Percentiles rank a stretch among this genome's conserved stretches.
These are phyloP conservation scores for Solenodon paradoxus DNA, from an alignment of 2,113 vertebrate species.

Conservation along the genomic window DNA sequence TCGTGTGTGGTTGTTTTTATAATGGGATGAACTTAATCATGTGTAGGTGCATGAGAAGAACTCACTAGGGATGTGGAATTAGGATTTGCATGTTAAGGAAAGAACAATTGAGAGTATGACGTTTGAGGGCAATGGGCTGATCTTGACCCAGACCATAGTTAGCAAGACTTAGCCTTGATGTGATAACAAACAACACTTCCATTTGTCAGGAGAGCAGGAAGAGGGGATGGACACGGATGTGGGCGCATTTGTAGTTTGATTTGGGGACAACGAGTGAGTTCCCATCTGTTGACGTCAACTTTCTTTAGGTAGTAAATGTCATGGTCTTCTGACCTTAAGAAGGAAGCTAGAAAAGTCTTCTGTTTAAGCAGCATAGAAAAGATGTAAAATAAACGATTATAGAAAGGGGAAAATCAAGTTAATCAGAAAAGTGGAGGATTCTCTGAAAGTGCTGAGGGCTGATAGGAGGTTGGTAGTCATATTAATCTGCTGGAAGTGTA, in stretches of 20 bases:
- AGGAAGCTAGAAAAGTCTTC: not conserved
- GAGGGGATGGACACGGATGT: not conserved
- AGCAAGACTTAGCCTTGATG: not conserved
- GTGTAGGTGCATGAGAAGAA: not conserved
- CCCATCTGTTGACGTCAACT: not conserved
- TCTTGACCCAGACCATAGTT: not conserved
- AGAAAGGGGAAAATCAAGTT: not conserved
- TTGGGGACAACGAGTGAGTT: not conserved
- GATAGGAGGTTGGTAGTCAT: not conserved
- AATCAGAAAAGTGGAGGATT: not conserved
- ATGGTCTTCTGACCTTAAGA: not conserved
- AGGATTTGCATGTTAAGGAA: not conserved
- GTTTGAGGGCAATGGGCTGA: not conserved
- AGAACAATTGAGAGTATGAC: not conserved
- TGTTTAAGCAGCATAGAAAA: not conserved
- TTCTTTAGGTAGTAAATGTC: not conserved
- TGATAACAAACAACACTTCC: not conserved
- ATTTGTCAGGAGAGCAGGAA: not conserved
- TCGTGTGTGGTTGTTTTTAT: not conserved
- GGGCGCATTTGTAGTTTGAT: not conserved
- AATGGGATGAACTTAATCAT: not conserved
- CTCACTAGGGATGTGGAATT: not conserved
- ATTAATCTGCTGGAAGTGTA: not conserved
- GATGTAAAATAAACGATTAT: not conserved
- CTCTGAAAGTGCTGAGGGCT: not conserved